Evolutionary conservation across 2,888 invertebrate species (phyloP), one percentile per base, ranked within the genome.

Genomic region (Steinernema carpocapsae): DNA sequence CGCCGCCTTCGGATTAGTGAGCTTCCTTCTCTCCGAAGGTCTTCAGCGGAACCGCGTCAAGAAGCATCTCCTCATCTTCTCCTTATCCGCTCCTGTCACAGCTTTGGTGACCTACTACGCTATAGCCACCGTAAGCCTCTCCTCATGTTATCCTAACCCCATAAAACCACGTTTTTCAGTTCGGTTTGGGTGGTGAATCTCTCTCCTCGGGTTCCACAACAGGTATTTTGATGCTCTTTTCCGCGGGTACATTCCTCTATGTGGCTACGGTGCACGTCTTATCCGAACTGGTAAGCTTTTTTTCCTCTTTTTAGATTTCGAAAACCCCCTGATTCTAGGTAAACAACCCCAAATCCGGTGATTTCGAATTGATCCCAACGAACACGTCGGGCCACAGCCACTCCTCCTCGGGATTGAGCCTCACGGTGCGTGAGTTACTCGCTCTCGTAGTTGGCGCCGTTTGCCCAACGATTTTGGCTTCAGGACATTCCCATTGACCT

Each of bases 221-320:
- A 32, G 97, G 94, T 89, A 92, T 97, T 76, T 95, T 97, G 0
- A 96, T 99, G 96, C 89, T 99, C 45, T 99, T 99, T 89, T 97
- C 97, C 56, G 99, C 97, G 0, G 99, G 99, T 0, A 99, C 99
- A 17, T 99, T 99, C 89, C 91, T 99, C 0, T 99, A 97, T 88
- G 99, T 99, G 1, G 95, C 99, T 0, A 97, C 97, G 0, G 97
- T 99, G 0, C 99, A 99, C 88, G 97, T 99, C 0, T 88, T 99
- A 71, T 97, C 99, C 0, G 99, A 99, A 88, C 90, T 99, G 56
- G 88, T 89, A 42, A 76, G 79, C 73, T 72, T 73, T 26, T 42
- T 10, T 43, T 29, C 29, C 12, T 72, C n/a, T n/a, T n/a, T n/a
- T n/a, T n/a, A n/a, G n/a, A n/a, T n/a, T n/a, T n/a, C n/a, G n/a